phyloP scores from a whole-genome alignment of 1,140 invertebrate species.

The Saccostrea echinata region DNA sequence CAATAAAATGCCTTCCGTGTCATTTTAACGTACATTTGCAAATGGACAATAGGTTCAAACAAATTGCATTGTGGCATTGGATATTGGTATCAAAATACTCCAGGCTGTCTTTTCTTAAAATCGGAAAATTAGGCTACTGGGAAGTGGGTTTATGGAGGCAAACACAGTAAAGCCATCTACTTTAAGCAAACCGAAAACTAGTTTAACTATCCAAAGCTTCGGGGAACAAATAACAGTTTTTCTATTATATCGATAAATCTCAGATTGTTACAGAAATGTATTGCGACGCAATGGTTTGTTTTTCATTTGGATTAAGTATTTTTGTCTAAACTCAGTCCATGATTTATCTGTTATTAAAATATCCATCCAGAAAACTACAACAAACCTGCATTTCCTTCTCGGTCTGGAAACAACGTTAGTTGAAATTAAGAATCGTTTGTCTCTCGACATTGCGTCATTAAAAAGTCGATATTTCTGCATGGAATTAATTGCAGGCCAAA shows the following conservation, averaged over 20 bases:
- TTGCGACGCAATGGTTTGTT: not conserved
- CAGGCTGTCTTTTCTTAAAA: not conserved
- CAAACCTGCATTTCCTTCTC: conserved; percentile 3
- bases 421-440: not conserved
- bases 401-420: not conserved
- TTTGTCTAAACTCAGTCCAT: not conserved
- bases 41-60: not conserved
- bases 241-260: not conserved
- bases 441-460: conserved; percentile 7
- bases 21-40: not conserved
- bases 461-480: conserved; percentile 27
- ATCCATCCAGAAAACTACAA: not conserved
- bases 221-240: not conserved
- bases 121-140: not conserved
- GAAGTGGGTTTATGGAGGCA: not conserved
- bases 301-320: not conserved
- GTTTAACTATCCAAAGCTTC: not conserved
- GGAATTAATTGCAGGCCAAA: conserved; percentile 18
- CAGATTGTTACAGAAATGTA: not conserved
- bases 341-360: conserved; percentile 29
- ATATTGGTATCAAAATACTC: not conserved
- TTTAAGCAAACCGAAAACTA: not conserved
- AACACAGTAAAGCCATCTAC: not conserved
- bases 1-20: not conserved
- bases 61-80: not conserved